Conservation (phyloP, 1,140 invertebrate genomes). For the Rhynchophorus ferrugineus region DNA sequence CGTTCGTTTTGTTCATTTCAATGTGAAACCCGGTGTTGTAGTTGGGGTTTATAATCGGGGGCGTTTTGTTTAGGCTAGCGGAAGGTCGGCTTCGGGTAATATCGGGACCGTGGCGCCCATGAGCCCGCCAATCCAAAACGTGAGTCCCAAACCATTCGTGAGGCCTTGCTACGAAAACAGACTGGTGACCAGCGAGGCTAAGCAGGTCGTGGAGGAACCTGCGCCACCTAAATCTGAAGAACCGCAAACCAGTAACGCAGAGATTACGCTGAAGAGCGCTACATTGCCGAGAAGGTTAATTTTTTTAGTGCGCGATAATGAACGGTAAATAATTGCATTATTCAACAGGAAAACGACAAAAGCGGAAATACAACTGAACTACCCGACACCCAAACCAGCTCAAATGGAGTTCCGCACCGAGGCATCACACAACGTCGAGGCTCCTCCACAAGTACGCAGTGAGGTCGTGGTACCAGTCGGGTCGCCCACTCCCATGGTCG, state of each 20-base stretch:
- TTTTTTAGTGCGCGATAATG: no score
- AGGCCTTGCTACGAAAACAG: conserved; percentile 24
- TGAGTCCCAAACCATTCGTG: conserved; percentile 31
- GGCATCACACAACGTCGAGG: conserved; percentile 52
- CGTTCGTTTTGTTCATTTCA: neutral
- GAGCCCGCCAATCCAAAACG: conserved; percentile 26
- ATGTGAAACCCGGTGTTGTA: neutral
- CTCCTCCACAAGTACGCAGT: conserved; percentile 45
- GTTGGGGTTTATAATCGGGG: no score
- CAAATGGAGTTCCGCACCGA: conserved; percentile 49
- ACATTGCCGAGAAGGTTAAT: conserved; percentile 49
- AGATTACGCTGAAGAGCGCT: conserved; percentile 59
- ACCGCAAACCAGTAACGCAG: conserved; percentile 50
- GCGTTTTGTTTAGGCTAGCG: conserved; percentile 30
- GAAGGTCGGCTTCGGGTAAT: conserved; percentile 45
- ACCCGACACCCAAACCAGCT: conserved; percentile 43
- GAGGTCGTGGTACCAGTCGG: conserved; percentile 51
- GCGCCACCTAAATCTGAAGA: conserved; percentile 36
- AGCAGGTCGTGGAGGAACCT: conserved; percentile 22
- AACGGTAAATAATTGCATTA: neutral
- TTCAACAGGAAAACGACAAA: conserved; percentile 49
- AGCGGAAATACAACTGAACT: conserved; percentile 54
- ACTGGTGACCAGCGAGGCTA: conserved; percentile 14
- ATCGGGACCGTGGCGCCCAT: conserved; percentile 35
- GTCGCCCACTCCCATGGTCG: conserved; percentile 29